phyloP scores from a whole-genome alignment of 2,797 vertebrate species.

The Siniperca scherzeri region DNA sequence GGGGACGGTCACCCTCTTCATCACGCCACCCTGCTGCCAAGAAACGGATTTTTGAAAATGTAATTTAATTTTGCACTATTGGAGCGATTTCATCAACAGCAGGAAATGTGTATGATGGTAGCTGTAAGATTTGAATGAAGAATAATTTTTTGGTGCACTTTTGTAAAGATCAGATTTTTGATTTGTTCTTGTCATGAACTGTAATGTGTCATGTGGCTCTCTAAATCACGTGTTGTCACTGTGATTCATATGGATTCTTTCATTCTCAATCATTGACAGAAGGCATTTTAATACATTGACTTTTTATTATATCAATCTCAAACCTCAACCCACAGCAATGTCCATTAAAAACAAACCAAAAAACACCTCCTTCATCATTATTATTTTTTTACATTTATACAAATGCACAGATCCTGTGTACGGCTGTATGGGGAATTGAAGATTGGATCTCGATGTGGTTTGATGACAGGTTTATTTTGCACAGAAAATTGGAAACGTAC shows the following conservation, averaged over 20 bases:
- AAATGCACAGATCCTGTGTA: slow-evolving; percentile 91
- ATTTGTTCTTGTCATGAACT: slow-evolving; percentile 11
- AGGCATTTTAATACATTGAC: slow-evolving; percentile 71
- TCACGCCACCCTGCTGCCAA: slow-evolving; percentile 12
- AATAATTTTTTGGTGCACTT: slow-evolving; percentile 20
- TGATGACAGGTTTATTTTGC: slow-evolving; percentile 84
- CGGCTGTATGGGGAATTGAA: slow-evolving; percentile 88
- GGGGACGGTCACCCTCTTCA: not conserved
- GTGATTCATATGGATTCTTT: slow-evolving; percentile 24
- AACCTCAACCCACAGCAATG: slow-evolving; percentile 87
- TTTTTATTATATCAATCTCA: slow-evolving; percentile 87
- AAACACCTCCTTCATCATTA: slow-evolving; percentile 87
- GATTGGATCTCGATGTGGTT: slow-evolving; percentile 85
- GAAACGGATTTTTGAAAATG: not conserved
- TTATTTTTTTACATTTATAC: slow-evolving; percentile 93
- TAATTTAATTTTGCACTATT: slow-evolving; percentile 22
- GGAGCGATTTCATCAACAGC: not conserved
- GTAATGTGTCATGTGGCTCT: slow-evolving; percentile 21
- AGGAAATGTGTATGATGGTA: not conserved
- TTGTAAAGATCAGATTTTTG: slow-evolving; percentile 16
- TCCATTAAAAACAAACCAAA: slow-evolving; percentile 95
- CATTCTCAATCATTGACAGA: slow-evolving; percentile 18
- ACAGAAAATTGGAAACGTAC: slow-evolving; percentile 91
- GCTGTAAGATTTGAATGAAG: not conserved
- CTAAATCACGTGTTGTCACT: slow-evolving; percentile 11